Evolutionary conservation across 53 echinoderm and acorn worm species (phyloP).

Genomic region (Patiria pectinifera): DNA sequence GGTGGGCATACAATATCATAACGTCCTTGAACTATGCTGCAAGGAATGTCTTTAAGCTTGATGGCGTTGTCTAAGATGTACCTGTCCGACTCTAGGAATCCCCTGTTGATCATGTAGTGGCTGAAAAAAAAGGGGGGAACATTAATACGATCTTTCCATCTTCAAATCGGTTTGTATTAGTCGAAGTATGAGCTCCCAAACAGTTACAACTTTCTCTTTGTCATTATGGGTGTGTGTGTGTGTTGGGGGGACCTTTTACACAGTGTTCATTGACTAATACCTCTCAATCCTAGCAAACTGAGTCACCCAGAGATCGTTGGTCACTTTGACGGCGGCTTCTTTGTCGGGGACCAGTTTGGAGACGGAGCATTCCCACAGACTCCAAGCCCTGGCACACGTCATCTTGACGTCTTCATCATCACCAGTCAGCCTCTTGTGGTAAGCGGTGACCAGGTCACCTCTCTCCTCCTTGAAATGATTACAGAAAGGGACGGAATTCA

Average conservation of each 20-base stretch:
- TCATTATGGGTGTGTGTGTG: no score
- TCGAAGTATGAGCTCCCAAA: no score
- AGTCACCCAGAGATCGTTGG: slow-evolving; percentile 40
- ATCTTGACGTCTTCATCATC: slow-evolving; percentile 59
- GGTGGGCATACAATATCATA: slow-evolving; percentile 70
- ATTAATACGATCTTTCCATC: neutral
- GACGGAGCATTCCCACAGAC: slow-evolving; percentile 61
- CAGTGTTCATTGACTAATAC: slow-evolving; percentile 16
- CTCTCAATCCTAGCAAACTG: slow-evolving; percentile 72
- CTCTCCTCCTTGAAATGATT: slow-evolving; percentile 51
- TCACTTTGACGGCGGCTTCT: slow-evolving; percentile 40
- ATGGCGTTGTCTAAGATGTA: slow-evolving; percentile 63
- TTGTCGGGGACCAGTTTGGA: slow-evolving; percentile 57
- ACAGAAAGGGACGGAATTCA: neutral
- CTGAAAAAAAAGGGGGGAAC: slow-evolving; percentile 1
- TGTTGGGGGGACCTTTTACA: no score
- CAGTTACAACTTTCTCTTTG: no score
- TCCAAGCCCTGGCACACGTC: slow-evolving; percentile 64
- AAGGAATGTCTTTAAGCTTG: slow-evolving; percentile 67
- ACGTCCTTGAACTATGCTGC: slow-evolving; percentile 67
- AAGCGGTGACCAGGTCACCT: slow-evolving; percentile 44
- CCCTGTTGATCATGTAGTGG: slow-evolving; percentile 70
- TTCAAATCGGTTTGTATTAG: no score
- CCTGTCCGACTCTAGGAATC: slow-evolving; percentile 48
- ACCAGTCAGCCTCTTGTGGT: slow-evolving; percentile 62